A percentile compares a stretch with the other conserved stretches of the same genome.
Evolutionary conservation across 2,888 invertebrate genomes (phyloP).

Genomic region (Chydorus sphaericus): DNA sequence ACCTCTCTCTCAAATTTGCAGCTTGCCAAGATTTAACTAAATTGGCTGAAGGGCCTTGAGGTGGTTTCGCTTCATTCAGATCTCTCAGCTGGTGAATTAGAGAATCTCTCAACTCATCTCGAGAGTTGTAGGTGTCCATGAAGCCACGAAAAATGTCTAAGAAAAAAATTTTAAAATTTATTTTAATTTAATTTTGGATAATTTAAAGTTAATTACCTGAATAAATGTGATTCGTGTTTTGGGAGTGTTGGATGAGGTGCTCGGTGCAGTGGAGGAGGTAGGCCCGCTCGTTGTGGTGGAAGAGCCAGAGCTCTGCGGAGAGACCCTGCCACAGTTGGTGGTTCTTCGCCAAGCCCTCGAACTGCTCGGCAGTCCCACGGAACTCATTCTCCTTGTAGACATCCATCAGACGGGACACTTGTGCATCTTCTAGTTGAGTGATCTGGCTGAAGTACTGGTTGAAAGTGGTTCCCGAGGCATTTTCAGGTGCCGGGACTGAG

Average conservation of each 20-base stretch:
- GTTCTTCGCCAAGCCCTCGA: background rate
- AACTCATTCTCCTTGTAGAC: conserved; percentile 1
- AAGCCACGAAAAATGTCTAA: background rate
- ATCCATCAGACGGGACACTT: background rate
- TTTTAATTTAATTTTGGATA: too few species aligned
- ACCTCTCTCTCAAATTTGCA: background rate
- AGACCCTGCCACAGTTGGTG: background rate
- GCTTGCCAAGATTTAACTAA: background rate
- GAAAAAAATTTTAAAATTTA: too few species aligned
- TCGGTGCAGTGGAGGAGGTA: conserved; percentile 1
- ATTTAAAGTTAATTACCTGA: too few species aligned
- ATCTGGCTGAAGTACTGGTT: background rate
- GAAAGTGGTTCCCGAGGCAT: too few species aligned
- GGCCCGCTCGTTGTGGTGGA: conserved; percentile 1
- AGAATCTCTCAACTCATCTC: background rate
- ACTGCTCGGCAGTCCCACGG: background rate
- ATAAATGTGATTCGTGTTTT: background rate
- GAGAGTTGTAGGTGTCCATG: background rate
- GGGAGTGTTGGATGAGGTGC: background rate
- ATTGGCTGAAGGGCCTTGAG: background rate
- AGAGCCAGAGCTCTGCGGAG: background rate
- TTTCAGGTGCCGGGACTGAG: background rate
- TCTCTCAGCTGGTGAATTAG: background rate
- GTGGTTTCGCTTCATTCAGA: background rate
- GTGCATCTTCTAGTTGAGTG: background rate